These are phyloP conservation scores for Nipponacmea schrenckii DNA, from an alignment of 2,888 invertebrate genomes.

Conservation along the genomic window DNA sequence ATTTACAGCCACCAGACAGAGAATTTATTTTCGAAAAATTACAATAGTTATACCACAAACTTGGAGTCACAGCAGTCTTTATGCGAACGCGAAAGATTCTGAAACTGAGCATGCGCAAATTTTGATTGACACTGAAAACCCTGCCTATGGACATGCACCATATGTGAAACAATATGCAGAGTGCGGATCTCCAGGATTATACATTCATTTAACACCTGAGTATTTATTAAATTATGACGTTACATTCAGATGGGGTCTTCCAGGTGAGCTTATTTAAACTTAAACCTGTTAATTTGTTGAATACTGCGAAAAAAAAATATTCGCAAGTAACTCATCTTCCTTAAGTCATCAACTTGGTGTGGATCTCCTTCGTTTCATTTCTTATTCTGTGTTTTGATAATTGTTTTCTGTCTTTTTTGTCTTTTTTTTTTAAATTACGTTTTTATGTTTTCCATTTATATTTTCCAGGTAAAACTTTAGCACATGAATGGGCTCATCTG, in stretches of 20 bases:
- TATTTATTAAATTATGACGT: conserved; percentile 43
- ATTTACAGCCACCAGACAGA: conserved; percentile 72
- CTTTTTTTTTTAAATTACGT: background rate
- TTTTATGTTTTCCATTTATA: background rate
- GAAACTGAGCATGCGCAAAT: conserved; percentile 70
- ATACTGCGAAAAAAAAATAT: no score
- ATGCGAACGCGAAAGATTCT: conserved; percentile 35
- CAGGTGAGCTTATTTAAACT: conserved; percentile 22
- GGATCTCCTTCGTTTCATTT: no score
- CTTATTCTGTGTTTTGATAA: no score
- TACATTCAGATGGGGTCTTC: conserved; percentile 32
- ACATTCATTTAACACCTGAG: conserved; percentile 47
- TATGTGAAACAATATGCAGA: conserved; percentile 41
- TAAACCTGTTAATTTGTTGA: no score
- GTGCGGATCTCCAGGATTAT: conserved; percentile 44
- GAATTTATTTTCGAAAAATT: conserved; percentile 70
- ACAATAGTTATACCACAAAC: conserved; percentile 74
- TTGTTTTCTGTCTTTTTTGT: no score
- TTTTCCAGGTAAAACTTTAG: conserved; percentile 65
- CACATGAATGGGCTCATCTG: conserved; percentile 76
- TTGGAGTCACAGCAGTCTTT: conserved; percentile 71
- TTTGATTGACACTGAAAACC: conserved; percentile 67
- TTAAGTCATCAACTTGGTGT: no score
- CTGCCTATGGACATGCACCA: conserved; percentile 41
- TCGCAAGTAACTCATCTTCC: no score